These are phyloP conservation scores for Sitodiplosis mosellana DNA, from an alignment of 1,140 invertebrate species.

Conservation along the genomic window DNA sequence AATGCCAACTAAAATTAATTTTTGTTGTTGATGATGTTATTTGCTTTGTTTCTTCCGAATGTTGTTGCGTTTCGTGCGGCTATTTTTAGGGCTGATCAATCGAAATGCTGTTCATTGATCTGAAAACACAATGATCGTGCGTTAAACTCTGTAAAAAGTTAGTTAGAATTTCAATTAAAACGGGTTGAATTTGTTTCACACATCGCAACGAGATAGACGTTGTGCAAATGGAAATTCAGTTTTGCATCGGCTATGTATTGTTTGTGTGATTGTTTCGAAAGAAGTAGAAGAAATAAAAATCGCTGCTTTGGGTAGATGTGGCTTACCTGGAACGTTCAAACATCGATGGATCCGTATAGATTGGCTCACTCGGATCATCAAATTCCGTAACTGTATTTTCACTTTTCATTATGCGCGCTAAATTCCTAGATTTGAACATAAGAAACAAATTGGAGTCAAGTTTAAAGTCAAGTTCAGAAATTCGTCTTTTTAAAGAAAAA, in stretches of 20 bases:
- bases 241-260: not conserved
- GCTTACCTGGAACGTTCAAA: conserved; percentile 62
- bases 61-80: not conserved
- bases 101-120: not conserved
- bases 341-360: conserved; percentile 78
- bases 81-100: not conserved
- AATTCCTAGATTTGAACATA: conserved; percentile 20
- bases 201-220: not conserved
- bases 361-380: conserved; percentile 77
- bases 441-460: not conserved
- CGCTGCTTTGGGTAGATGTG: too few species aligned
- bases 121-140: not conserved
- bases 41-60: not conserved
- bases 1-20: too few species aligned
- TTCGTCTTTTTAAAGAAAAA: not conserved
- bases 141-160: not conserved
- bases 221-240: too few species aligned
- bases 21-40: too few species aligned
- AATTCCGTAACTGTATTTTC: conserved; percentile 26
- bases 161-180: not conserved
- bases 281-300: not conserved
- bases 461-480: not conserved
- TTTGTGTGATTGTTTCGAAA: not conserved
- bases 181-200: not conserved
- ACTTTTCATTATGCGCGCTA: conserved; percentile 25